Evolutionary conservation across 2,888 invertebrate species (phyloP).

Genomic region (Dinocampus coccinellae): DNA sequence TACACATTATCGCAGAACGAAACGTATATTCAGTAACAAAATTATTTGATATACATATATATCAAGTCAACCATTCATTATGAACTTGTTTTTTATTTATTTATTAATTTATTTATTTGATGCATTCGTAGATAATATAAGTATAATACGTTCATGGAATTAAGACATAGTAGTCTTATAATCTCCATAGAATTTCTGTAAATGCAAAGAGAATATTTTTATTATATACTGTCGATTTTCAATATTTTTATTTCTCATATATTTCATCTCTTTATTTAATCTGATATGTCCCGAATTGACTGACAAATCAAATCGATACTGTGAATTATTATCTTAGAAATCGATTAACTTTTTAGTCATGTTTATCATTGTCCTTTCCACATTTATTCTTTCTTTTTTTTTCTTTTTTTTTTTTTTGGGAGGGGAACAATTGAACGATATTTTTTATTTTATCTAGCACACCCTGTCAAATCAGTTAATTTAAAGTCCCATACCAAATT

Average conservation of each 20-base stretch:
- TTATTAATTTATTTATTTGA: conserved; percentile 27
- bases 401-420: not conserved
- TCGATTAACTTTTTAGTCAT: not conserved
- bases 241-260: too few relatives aligned
- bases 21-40: conserved; percentile 7
- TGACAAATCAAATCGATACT: not conserved
- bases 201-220: not conserved
- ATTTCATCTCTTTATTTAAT: conserved; percentile 32
- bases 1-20: not conserved
- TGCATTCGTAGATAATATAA: not conserved
- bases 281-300: conserved; percentile 63
- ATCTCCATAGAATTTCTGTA: not conserved
- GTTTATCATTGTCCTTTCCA: not conserved
- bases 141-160: not conserved
- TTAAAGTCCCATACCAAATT: not conserved
- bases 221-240: not conserved
- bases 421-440: not conserved
- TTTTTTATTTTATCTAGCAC: not conserved
- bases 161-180: too few relatives aligned
- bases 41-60: conserved; percentile 1
- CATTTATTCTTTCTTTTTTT: not conserved
- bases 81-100: not conserved
- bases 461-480: not conserved
- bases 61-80: conserved; percentile 3
- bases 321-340: not conserved